Percentiles rank a stretch among this genome's conserved stretches.
These are phyloP conservation scores for Platichthys flesus DNA, from an alignment of 2,113 vertebrate genomes.

Conservation along the genomic window DNA sequence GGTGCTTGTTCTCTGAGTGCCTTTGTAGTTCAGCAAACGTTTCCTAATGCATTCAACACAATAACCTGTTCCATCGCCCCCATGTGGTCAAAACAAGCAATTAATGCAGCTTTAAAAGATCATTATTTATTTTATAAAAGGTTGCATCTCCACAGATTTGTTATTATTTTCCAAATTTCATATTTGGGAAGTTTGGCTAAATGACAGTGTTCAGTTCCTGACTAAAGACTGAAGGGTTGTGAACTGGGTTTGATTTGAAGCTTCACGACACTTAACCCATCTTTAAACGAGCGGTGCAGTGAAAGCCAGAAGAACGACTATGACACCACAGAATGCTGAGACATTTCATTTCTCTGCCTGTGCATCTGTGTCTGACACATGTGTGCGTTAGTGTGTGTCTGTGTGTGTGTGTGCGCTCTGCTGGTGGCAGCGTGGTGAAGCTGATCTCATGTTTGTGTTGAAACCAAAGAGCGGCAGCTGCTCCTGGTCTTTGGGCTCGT, in stretches of 20 bases:
- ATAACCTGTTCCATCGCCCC: too few species aligned
- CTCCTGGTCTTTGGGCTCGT: constrained; percentile 37
- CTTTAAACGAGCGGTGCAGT: background rate
- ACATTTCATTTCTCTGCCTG: background rate
- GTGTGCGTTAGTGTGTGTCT: constrained; percentile 12
- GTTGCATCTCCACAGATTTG: too few species aligned
- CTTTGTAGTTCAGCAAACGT: too few species aligned
- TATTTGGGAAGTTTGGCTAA: background rate
- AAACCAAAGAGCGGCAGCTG: constrained; percentile 61
- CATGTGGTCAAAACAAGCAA: background rate
- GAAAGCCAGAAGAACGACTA: background rate
- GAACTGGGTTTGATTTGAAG: background rate
- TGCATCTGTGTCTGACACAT: constrained; percentile 3
- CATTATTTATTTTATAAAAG: background rate
- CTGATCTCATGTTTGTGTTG: constrained; percentile 48
- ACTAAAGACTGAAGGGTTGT: background rate
- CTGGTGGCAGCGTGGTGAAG: constrained; percentile 35
- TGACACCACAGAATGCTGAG: background rate
- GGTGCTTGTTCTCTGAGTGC: too few species aligned
- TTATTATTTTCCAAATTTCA: background rate
- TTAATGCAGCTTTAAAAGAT: background rate
- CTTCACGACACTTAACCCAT: background rate
- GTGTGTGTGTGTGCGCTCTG: constrained; percentile 13
- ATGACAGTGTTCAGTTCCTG: background rate
- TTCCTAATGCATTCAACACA: too few species aligned